phyloP scores from a whole-genome alignment of 1,140 invertebrate genomes.

The Heterodera carotae region DNA sequence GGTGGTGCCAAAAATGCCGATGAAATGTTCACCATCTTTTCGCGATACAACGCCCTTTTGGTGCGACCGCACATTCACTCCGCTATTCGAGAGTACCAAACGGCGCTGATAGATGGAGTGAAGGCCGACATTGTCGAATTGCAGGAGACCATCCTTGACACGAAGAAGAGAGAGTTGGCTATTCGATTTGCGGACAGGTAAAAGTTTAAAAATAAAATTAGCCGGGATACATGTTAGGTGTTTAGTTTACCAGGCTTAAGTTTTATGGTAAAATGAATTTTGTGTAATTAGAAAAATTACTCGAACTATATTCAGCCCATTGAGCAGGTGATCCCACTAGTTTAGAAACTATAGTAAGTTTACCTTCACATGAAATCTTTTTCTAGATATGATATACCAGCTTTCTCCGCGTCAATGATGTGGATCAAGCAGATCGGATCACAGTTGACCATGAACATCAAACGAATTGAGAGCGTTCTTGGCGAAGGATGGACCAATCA shows the following conservation, averaged over 20 bases:
- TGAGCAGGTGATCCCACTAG: too few species aligned
- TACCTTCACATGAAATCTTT: not conserved
- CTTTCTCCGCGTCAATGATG: conserved; percentile 93
- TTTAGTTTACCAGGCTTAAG: not conserved
- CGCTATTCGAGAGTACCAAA: conserved; percentile 97
- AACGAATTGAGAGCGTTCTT: conserved; percentile 93
- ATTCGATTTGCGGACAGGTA: conserved; percentile 16
- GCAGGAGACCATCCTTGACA: conserved; percentile 95
- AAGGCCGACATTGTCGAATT: conserved; percentile 97
- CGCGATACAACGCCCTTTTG: conserved; percentile 95
- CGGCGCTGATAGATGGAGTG: conserved; percentile 94
- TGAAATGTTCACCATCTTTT: conserved; percentile 99
- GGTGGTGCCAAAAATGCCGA: conserved; percentile 98
- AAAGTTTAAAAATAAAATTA: too few species aligned
- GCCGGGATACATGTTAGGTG: too few species aligned
- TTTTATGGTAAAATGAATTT: too few species aligned
- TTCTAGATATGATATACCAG: conserved; percentile 78
- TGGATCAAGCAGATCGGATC: conserved; percentile 97
- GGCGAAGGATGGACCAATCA: conserved; percentile 98
- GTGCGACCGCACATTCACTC: conserved; percentile 96
- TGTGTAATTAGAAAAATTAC: not conserved
- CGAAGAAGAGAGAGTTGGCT: conserved; percentile 35
- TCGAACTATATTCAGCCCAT: too few species aligned
- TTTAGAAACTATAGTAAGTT: too few species aligned
- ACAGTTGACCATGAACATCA: conserved; percentile 92